phyloP scores from a whole-genome alignment of 2,113 vertebrate genomes.

The Noturus placidus region DNA sequence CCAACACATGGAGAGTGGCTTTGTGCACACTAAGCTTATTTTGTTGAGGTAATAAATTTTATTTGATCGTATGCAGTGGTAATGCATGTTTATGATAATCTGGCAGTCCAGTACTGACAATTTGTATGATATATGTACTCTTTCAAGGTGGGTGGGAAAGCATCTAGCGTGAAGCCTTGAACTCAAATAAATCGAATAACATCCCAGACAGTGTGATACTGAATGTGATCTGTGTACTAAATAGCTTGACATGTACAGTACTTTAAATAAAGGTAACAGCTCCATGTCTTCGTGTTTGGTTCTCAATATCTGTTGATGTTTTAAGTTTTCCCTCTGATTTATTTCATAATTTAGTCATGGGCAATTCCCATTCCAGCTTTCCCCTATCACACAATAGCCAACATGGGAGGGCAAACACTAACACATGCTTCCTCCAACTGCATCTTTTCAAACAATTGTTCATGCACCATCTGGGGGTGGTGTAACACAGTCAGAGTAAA shows the following conservation, averaged over 20 bases:
- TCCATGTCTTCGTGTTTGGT: neutral
- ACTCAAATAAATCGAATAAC: neutral
- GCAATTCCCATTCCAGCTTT: neutral
- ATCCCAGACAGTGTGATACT: neutral
- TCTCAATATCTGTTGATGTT: neutral
- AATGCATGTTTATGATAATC: neutral
- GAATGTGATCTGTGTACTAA: neutral
- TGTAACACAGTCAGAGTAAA: neutral
- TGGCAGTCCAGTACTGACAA: neutral
- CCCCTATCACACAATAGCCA: neutral
- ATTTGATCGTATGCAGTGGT: neutral
- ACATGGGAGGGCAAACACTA: neutral
- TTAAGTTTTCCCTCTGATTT: neutral
- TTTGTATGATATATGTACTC: neutral
- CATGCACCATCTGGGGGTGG: neutral
- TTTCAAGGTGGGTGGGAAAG: neutral
- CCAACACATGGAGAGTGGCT: constrained; percentile 15
- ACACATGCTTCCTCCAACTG: neutral
- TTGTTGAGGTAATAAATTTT: constrained; percentile 6
- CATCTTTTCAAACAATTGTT: neutral
- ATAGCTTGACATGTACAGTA: neutral
- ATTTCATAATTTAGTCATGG: neutral
- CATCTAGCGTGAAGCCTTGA: neutral
- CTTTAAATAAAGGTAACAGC: neutral
- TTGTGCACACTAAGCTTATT: constrained; percentile 22